Evolutionary conservation across 2,113 vertebrate species (phyloP).

Genomic region (Passer montanus): DNA sequence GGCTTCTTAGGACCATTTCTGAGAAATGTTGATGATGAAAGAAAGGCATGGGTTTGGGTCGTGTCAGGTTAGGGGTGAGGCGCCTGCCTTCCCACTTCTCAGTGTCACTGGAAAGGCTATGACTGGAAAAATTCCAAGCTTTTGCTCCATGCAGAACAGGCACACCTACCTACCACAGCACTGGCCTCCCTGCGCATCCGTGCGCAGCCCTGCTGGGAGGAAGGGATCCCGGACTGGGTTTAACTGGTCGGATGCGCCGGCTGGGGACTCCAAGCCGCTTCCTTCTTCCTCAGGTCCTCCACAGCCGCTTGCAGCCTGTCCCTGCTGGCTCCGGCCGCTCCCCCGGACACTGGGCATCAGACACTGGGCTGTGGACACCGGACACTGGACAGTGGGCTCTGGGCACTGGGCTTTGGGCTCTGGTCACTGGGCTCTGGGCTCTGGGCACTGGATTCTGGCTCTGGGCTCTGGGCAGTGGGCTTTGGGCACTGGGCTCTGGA

Average conservation of each 20-base stretch:
- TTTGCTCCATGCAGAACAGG: fast-evolving
- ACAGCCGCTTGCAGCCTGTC: fast-evolving
- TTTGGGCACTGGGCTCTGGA: fast-evolving
- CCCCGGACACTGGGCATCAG: fast-evolving
- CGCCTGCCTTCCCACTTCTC: fast-evolving
- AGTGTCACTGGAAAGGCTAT: fast-evolving
- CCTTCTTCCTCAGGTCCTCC: too few relatives aligned
- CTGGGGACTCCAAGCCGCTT: fast-evolving
- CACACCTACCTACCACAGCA: fast-evolving
- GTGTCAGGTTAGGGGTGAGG: fast-evolving
- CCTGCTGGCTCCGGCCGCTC: fast-evolving
- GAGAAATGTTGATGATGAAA: not conserved
- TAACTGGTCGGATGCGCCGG: fast-evolving
- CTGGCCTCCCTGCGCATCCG: fast-evolving
- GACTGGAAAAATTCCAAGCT: too few relatives aligned
- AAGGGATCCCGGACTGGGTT: fast-evolving
- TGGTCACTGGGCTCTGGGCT: not conserved
- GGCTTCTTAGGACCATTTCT: fast-evolving
- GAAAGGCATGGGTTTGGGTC: fast-evolving
- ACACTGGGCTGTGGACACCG: fast-evolving
- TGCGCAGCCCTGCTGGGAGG: fast-evolving
- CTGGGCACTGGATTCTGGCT: not conserved
- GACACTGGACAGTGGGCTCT: fast-evolving
- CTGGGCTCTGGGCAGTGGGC: too few relatives aligned
- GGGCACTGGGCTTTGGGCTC: fast-evolving